phyloP scores from a whole-genome alignment of 1,140 invertebrate genomes.

The Plodia interpunctella region DNA sequence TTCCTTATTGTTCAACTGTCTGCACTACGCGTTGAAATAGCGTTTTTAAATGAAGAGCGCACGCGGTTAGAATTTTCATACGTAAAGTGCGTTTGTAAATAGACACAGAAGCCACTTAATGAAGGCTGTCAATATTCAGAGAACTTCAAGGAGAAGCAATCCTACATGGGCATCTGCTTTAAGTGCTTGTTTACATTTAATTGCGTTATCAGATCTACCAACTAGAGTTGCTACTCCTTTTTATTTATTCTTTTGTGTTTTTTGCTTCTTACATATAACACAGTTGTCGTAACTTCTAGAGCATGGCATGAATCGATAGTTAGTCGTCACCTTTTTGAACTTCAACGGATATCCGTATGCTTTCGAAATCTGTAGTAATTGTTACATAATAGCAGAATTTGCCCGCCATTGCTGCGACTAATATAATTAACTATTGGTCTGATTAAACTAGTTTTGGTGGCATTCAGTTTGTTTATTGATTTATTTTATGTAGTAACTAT shows the following conservation, averaged over 20 bases:
- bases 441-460: too few relatives aligned
- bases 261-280: neutral
- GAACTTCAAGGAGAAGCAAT: slow-evolving; percentile 10
- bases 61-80: slow-evolving; percentile 47
- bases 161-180: slow-evolving; percentile 6
- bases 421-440: neutral
- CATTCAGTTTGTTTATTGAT: too few relatives aligned
- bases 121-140: slow-evolving; percentile 9
- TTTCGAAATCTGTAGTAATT: neutral
- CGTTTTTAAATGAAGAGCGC: slow-evolving; percentile 62
- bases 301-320: neutral
- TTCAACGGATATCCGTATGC: slow-evolving; percentile 25
- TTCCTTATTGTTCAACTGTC: slow-evolving; percentile 58
- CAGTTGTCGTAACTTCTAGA: slow-evolving; percentile 20
- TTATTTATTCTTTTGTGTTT: neutral
- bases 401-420: neutral
- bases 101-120: slow-evolving; percentile 10
- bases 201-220: neutral
- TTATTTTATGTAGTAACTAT: too few relatives aligned
- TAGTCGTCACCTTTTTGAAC: slow-evolving; percentile 16
- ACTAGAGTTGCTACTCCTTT: neutral
- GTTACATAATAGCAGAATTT: neutral
- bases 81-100: slow-evolving; percentile 2
- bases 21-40: slow-evolving; percentile 47
- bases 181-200: slow-evolving; percentile 6